Evolutionary conservation across 2,888 invertebrate genomes (phyloP).

Genomic region (Saturnia japonica): DNA sequence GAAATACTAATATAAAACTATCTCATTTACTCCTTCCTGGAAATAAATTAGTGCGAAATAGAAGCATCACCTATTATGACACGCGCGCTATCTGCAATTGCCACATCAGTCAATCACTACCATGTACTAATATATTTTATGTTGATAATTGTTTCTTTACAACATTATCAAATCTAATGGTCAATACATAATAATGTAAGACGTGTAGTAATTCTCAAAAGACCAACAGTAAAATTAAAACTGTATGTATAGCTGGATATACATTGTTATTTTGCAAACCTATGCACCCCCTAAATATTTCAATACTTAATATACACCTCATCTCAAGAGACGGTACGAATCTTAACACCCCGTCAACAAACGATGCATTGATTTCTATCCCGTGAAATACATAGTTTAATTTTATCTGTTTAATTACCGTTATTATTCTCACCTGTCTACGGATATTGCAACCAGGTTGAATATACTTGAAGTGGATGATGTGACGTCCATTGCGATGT

Average conservation of each 20-base stretch:
- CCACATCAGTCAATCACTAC: background rate
- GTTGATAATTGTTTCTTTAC: too few species aligned
- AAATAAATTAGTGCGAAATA: background rate
- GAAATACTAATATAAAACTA: background rate
- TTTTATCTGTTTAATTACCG: too few species aligned
- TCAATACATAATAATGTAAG: too few species aligned
- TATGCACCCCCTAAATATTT: background rate
- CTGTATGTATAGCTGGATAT: too few species aligned
- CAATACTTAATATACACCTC: background rate
- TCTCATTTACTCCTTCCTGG: background rate
- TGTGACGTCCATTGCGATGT: conserved; percentile 98
- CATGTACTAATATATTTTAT: background rate
- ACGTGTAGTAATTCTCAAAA: background rate
- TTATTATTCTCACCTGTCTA: conserved; percentile 91
- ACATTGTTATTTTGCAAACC: background rate
- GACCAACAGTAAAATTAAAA: background rate
- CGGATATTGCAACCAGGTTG: conserved; percentile 98
- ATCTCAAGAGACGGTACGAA: background rate
- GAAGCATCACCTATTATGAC: too few species aligned
- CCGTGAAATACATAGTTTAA: too few species aligned
- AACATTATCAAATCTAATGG: too few species aligned
- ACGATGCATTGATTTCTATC: too few species aligned
- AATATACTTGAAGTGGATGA: conserved; percentile 99
- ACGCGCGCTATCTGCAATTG: background rate
- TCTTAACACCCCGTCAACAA: background rate